phyloP scores from a whole-genome alignment of 2,113 vertebrate genomes.

The Apodemus speciosus region DNA sequence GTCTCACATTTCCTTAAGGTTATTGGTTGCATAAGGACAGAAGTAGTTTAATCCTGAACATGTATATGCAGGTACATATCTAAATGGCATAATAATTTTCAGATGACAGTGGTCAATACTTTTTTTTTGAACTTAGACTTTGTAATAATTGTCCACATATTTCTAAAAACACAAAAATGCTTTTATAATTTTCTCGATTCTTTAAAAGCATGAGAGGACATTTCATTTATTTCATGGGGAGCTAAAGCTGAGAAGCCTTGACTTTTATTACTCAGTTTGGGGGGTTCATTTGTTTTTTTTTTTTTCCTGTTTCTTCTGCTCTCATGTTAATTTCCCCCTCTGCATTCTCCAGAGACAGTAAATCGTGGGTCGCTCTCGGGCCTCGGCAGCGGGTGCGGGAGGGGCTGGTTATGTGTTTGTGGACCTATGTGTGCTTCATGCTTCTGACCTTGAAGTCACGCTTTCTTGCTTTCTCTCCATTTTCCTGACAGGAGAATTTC shows the following conservation, averaged over 20 bases:
- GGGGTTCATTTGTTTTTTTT: constrained; percentile 16
- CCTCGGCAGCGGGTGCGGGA: background rate
- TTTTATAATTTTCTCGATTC: constrained; percentile 2
- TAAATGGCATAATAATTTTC: background rate
- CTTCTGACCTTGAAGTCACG: constrained; percentile 19
- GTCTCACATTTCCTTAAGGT: background rate
- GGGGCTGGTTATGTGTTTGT: background rate
- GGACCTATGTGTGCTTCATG: background rate
- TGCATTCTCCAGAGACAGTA: background rate
- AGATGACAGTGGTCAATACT: background rate
- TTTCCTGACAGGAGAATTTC: constrained; percentile 83
- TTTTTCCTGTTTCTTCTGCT: background rate
- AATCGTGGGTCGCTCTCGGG: background rate
- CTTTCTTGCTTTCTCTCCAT: background rate
- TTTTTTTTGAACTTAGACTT: constrained; percentile 14
- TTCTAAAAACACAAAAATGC: background rate
- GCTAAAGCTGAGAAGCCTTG: background rate
- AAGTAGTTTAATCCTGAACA: background rate
- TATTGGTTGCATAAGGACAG: background rate
- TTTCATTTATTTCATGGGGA: background rate
- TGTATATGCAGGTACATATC: background rate
- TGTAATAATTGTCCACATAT: background rate
- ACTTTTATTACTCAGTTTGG: background rate
- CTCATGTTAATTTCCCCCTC: background rate
- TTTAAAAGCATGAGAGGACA: background rate